Conservation (phyloP, 2,797 vertebrate species). For the Xenentodon cancila region DNA sequence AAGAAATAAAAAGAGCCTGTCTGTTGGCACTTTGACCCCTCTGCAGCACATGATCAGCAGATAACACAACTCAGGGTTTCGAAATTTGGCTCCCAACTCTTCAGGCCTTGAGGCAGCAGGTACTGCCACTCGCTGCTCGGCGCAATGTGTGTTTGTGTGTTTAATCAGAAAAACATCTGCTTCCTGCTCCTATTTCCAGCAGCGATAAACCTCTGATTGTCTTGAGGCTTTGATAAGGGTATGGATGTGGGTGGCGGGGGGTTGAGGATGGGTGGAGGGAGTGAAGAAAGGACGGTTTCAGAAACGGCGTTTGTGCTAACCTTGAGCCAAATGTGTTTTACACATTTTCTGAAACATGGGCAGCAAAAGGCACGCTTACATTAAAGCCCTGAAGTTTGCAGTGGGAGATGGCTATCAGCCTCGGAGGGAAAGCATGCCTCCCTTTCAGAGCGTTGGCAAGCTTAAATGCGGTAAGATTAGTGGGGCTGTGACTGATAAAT, state of each 20-base stretch:
- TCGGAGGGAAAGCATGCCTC: constrained; percentile 46
- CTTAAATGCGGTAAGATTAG: constrained; percentile 29
- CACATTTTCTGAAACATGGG: constrained; percentile 61
- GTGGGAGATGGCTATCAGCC: constrained; percentile 58
- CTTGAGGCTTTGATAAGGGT: constrained; percentile 69
- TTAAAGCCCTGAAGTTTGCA: constrained; percentile 44
- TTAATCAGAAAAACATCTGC: constrained; percentile 81
- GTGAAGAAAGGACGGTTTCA: constrained; percentile 36
- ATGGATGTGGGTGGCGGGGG: neutral
- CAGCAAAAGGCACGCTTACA: constrained; percentile 45
- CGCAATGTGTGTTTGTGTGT: constrained; percentile 28
- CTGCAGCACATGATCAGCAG: constrained; percentile 51
- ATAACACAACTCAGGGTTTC: constrained; percentile 44
- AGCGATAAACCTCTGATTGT: constrained; percentile 76
- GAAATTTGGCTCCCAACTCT: constrained; percentile 39
- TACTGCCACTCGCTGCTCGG: constrained; percentile 28
- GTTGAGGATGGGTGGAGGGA: neutral
- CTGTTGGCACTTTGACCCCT: constrained; percentile 21
- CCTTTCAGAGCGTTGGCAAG: constrained; percentile 38
- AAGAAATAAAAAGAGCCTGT: neutral
- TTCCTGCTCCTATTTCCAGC: constrained; percentile 74
- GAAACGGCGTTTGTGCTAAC: constrained; percentile 35
- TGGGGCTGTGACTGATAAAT: constrained; percentile 33
- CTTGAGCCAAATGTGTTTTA: constrained; percentile 54
- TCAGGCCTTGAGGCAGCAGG: constrained; percentile 42